Percentiles rank a stretch among this genome's conserved stretches.
Evolutionary conservation across 2,113 vertebrate genomes (phyloP).

Genomic region (Pogona vitticeps): DNA sequence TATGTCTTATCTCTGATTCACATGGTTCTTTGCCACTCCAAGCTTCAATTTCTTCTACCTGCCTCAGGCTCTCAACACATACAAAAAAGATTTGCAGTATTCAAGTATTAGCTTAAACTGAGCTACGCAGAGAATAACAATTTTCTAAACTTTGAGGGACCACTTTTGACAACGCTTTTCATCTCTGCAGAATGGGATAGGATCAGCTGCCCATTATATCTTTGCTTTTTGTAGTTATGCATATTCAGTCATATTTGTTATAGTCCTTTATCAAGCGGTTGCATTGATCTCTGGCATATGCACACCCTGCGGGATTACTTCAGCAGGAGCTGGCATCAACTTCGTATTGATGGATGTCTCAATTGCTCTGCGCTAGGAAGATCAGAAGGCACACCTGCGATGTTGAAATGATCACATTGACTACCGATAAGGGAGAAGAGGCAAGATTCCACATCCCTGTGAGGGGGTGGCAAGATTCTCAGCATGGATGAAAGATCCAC

Average conservation of each 20-base stretch:
- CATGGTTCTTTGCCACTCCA: not conserved
- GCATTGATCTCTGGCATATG: slow-evolving; percentile 15
- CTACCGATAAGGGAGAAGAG: not conserved
- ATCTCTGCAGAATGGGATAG: not conserved
- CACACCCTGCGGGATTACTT: not conserved
- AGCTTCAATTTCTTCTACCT: not conserved
- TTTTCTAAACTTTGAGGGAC: not conserved
- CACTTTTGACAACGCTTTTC: slow-evolving; percentile 2
- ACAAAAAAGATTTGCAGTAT: not conserved
- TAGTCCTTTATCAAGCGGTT: slow-evolving; percentile 1
- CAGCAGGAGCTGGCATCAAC: not conserved
- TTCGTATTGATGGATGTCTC: slow-evolving; percentile 13
- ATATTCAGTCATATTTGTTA: slow-evolving; percentile 21
- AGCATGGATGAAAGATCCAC: not conserved
- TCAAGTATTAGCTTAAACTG: not conserved
- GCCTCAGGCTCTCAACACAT: not conserved
- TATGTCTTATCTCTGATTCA: not conserved
- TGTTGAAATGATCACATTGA: slow-evolving; percentile 2
- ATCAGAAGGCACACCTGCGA: not conserved
- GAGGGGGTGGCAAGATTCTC: not conserved
- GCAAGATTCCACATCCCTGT: not conserved
- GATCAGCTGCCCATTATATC: not conserved
- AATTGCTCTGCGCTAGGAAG: not conserved
- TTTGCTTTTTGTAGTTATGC: not conserved
- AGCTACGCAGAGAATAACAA: not conserved